These are phyloP conservation scores for Ptychoptera albimana DNA, from an alignment of 2,888 invertebrate species.

Conservation along the genomic window DNA sequence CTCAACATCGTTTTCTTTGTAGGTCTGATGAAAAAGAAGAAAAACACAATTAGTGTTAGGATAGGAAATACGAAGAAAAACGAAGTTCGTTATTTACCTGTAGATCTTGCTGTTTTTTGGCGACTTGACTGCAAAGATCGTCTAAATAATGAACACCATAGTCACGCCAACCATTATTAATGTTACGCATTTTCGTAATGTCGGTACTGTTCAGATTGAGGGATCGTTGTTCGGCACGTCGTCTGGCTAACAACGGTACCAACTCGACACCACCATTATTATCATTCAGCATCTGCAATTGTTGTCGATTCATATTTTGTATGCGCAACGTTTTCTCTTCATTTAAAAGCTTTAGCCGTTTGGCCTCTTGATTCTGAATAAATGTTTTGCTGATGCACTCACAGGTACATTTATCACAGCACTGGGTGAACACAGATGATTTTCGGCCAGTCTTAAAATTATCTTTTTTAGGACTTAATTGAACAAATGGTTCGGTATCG, in stretches of 20 bases:
- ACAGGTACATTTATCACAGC: conserved; percentile 6
- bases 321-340: too few species aligned
- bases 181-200: conserved; percentile 27
- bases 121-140: conserved; percentile 37
- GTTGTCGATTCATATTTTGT: neutral
- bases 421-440: neutral
- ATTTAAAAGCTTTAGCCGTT: too few species aligned
- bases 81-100: conserved; percentile 18
- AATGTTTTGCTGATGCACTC: conserved; percentile 3
- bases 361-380: too few species aligned
- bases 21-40: conserved; percentile 4
- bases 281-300: neutral
- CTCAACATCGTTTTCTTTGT: conserved; percentile 38
- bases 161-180: conserved; percentile 16
- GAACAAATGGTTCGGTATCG: conserved; percentile 12
- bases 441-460: too few species aligned
- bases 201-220: conserved; percentile 38
- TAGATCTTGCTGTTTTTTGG: conserved; percentile 30
- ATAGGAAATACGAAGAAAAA: neutral
- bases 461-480: too few species aligned
- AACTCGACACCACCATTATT: conserved; percentile 59
- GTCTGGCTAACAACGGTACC: conserved; percentile 55
- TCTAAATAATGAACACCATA: conserved; percentile 32
- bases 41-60: neutral
- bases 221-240: conserved; percentile 38